These are phyloP conservation scores for Conger conger DNA, from an alignment of 2,113 vertebrate genomes.

Conservation along the genomic window DNA sequence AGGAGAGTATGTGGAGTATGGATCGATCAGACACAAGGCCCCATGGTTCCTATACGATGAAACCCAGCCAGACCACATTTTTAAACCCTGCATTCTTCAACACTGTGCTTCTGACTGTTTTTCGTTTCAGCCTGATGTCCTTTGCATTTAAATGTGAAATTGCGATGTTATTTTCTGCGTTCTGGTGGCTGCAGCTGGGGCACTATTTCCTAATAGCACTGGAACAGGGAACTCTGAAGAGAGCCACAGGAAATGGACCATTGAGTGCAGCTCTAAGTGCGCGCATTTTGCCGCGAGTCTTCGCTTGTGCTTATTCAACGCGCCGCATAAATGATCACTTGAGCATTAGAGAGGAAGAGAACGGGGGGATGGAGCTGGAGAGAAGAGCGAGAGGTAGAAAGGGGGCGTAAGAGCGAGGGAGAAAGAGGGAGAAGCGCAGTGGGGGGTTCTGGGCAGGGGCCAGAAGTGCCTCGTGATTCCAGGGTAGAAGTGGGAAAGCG, in stretches of 20 bases:
- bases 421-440: background rate
- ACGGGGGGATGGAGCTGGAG: background rate
- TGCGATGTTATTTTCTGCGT: background rate
- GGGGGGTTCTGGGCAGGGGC: slow-evolving; percentile 20
- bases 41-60: no score
- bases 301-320: background rate
- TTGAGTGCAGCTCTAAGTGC: background rate
- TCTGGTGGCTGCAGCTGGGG: background rate
- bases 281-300: background rate
- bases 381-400: background rate
- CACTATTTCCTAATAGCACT: background rate
- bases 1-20: background rate
- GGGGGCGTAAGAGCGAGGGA: background rate
- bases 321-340: background rate
- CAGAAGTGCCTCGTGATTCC: slow-evolving; percentile 27
- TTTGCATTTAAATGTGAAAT: background rate
- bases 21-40: no score
- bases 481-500: background rate
- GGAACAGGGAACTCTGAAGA: background rate
- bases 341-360: slow-evolving; percentile 5
- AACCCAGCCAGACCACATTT: no score
- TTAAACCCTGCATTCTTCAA: no score
- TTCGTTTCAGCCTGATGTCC: background rate
- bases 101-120: background rate
- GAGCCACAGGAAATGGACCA: background rate